Base-by-base conservation (phyloP, 2,797 vertebrate species). In the Cossypha polioptera region DNA sequence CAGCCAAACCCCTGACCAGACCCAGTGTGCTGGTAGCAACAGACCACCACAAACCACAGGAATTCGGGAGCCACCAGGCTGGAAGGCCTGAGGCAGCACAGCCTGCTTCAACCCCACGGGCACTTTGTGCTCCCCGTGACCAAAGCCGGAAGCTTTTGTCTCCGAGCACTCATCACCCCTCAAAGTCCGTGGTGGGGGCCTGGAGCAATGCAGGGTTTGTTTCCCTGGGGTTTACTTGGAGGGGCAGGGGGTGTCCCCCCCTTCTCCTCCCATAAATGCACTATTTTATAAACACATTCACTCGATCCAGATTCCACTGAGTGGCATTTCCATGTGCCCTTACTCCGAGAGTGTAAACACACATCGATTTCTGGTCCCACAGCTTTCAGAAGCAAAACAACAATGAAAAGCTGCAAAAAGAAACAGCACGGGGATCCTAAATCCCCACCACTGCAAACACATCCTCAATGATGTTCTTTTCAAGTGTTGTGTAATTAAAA, bases 401-500 rank as follows among this genome's bases (percentile, higher is more conserved):
- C 68, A 77, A 76, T 59, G 57, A 84, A 86, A 96, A 95, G 84
- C 91, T 92, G 92, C 72, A 92, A 96, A 58, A 88, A 58, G 45
- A 33, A 77, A 94, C 38, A 80, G 84, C 79, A 91, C 5, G 35
- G 81, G 81, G 96, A 95, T 62, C 83, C 9, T 42, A 55, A 90
- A 76, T 21, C 94, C 82, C 94, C 83, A 95, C 82, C 79, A 71
- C 89, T 79, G 86, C 81, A 24, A 57, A 76, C 24, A 2, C 35
- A 31, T 53, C 86, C 87, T 92, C 33, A 63, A 22, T 38, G 54
- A 65, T 42, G 40, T 58, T 84, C 8, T 72, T 87, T 97, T 97
- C 94, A 97, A 94, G 94, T 61, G 95, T 78, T 86, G 91, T 85
- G 50, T 67, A 92, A 72, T 92, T 94, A 92, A 83, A 95, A 93